Evolutionary conservation across 2,888 invertebrate species (phyloP).

Genomic region (Yponomeuta cagnagella): DNA sequence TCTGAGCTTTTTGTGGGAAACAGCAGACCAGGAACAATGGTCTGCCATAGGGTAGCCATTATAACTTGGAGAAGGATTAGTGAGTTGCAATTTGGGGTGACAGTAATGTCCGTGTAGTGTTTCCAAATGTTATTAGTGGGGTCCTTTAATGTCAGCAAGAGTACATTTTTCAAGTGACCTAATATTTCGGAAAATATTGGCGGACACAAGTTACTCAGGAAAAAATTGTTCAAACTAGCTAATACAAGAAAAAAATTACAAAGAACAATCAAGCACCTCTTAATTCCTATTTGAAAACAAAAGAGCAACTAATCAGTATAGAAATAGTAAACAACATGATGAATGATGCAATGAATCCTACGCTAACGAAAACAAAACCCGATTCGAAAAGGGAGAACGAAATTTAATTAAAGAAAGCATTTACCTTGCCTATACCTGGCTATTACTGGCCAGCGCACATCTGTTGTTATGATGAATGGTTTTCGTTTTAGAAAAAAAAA

Average conservation of each 20-base stretch:
- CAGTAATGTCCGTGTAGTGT: conserved; percentile 1
- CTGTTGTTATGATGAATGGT: conserved; percentile 66
- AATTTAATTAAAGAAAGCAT: conserved; percentile 61
- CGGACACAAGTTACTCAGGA: too few relatives aligned
- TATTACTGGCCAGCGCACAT: conserved; percentile 53
- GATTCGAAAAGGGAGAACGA: conserved; percentile 41
- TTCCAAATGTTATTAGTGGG: background rate
- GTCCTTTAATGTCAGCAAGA: background rate
- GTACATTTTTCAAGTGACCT: background rate
- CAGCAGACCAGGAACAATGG: background rate
- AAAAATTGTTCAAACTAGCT: background rate
- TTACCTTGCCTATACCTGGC: conserved; percentile 51
- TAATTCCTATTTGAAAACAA: too few relatives aligned
- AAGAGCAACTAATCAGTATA: background rate
- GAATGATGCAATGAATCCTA: conserved; percentile 31
- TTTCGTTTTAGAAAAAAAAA: conserved; percentile 34
- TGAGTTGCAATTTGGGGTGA: background rate
- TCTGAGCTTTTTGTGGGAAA: background rate
- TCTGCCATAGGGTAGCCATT: background rate
- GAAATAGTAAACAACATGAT: conserved; percentile 28
- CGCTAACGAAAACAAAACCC: conserved; percentile 30
- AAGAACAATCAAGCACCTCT: too few relatives aligned
- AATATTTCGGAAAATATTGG: too few relatives aligned
- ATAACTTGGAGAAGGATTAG: background rate
- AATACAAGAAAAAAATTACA: background rate